Evolutionary conservation across 2,797 vertebrate genomes (phyloP).

Genomic region (Sylvia borin): DNA sequence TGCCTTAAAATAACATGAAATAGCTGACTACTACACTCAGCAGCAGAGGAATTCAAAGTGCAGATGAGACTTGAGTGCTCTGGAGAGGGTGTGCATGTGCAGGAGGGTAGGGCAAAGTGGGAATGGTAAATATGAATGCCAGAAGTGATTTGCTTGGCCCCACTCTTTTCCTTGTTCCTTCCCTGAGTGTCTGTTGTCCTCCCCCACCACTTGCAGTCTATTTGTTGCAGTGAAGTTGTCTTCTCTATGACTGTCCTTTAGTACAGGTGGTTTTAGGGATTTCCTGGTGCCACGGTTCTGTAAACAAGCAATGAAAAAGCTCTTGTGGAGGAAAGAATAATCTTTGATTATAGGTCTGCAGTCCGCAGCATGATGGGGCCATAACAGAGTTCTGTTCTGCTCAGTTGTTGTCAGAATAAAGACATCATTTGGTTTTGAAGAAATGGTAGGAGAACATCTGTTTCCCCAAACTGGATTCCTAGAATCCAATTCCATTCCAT

Average conservation of each 20-base stretch:
- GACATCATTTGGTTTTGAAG: background rate
- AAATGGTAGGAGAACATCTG: background rate
- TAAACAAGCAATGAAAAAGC: background rate
- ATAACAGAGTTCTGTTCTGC: background rate
- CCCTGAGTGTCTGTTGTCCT: background rate
- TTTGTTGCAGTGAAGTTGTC: background rate
- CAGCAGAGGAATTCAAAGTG: constrained; percentile 16
- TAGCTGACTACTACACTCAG: background rate
- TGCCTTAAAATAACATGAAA: constrained; percentile 44
- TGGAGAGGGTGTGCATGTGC: background rate
- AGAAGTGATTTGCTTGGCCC: background rate
- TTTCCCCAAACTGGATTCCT: background rate
- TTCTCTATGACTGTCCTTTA: background rate
- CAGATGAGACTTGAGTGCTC: background rate
- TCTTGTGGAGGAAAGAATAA: background rate
- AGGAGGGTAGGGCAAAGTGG: background rate
- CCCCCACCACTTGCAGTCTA: rapidly evolving
- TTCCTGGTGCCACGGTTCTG: background rate
- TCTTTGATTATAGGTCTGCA: background rate
- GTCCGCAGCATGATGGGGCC: rapidly evolving
- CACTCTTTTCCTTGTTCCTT: background rate
- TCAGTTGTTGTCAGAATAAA: background rate
- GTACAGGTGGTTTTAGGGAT: background rate
- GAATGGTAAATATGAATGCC: background rate
- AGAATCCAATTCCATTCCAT: background rate